Evolutionary conservation across 2,888 invertebrate genomes (phyloP).

Genomic region (Leptarthrus brevirostris): DNA sequence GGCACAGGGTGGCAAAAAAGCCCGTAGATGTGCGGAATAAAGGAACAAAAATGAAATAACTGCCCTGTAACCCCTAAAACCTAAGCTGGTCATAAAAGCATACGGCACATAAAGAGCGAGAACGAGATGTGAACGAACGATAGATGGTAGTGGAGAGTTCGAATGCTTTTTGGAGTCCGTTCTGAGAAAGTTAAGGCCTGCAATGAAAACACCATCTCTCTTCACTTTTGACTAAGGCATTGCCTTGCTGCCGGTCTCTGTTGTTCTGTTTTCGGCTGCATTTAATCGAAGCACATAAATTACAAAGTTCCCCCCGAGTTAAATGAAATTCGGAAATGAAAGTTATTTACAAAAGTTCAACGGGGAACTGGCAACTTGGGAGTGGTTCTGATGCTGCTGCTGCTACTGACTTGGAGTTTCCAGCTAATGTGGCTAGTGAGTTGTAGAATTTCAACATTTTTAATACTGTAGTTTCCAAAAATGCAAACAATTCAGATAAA

Average conservation of each 20-base stretch:
- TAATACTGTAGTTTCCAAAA: background rate
- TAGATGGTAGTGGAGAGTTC: slow-evolving; percentile 8
- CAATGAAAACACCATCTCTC: background rate
- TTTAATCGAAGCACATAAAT: slow-evolving; percentile 47
- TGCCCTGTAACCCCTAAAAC: slow-evolving; percentile 16
- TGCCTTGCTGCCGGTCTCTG: background rate
- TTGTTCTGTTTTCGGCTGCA: slow-evolving; percentile 17
- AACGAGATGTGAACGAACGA: slow-evolving; percentile 33
- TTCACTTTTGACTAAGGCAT: background rate
- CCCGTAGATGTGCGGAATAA: slow-evolving; percentile 19
- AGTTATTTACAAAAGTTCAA: slow-evolving; percentile 37
- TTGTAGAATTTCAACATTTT: background rate
- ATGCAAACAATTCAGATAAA: slow-evolving; percentile 18
- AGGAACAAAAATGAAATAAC: slow-evolving; percentile 37
- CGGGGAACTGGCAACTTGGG: background rate
- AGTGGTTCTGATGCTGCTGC: background rate
- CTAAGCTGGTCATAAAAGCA: slow-evolving; percentile 9
- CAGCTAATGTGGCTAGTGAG: background rate
- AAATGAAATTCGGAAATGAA: slow-evolving; percentile 47
- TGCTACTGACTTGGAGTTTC: background rate
- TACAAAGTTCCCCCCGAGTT: slow-evolving; percentile 36
- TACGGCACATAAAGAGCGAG: slow-evolving; percentile 6
- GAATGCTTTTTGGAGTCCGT: slow-evolving; percentile 7
- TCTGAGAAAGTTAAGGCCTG: slow-evolving; percentile 12
- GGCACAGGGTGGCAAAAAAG: slow-evolving; percentile 29